Base-by-base conservation (phyloP, 2,888 invertebrate species). In the Tridacna crocea region DNA sequence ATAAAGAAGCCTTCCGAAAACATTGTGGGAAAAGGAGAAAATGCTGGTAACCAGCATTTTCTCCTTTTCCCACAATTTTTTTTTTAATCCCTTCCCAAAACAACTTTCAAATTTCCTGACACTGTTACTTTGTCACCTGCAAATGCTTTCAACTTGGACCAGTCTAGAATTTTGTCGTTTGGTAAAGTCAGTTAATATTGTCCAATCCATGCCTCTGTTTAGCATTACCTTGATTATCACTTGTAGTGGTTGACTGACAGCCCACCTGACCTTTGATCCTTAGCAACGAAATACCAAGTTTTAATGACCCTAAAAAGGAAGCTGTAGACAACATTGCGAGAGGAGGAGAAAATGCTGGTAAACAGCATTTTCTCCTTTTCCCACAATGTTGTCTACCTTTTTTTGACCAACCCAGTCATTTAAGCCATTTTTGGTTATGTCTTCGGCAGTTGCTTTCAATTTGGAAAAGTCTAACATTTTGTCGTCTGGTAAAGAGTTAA, bases 201-300 rank as follows among this genome's bases (percentile, higher is more conserved):
- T 36, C 46, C 26, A 36, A 66, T 66, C 66, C 6, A 36, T 66
- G 66, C 66, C 66, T 66, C 66, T 66, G 66, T 46, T 66, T 46
- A 4, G 19, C 36, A 66, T 66, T 66, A 66, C 36, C 66, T n/a
- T 10, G 66, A 46, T 66, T 46, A 66, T 66, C 66, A 46, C 66
- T 46, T 2, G n/a, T 66, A 66, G 36, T n/a, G 11, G 15, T 11
- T 46, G 66, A 66, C 2, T 46, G 66, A n/a, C 46, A 46, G 46
- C 66, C 66, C 66, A 66, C 66, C 66, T 66, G 66, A 66, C 66
- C 66, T 66, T 66, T 63, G 2, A 55, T 6, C 55, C 55, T 55
- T 55, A 6, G 10, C 55, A 2, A 55, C 17, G 10, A 1, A 55
- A 55, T 17, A 2, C 55, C n/a, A 4, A 55, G 2, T 55, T 55